phyloP scores from a whole-genome alignment of 2,113 vertebrate species.

The Phyllopteryx taeniolatus region DNA sequence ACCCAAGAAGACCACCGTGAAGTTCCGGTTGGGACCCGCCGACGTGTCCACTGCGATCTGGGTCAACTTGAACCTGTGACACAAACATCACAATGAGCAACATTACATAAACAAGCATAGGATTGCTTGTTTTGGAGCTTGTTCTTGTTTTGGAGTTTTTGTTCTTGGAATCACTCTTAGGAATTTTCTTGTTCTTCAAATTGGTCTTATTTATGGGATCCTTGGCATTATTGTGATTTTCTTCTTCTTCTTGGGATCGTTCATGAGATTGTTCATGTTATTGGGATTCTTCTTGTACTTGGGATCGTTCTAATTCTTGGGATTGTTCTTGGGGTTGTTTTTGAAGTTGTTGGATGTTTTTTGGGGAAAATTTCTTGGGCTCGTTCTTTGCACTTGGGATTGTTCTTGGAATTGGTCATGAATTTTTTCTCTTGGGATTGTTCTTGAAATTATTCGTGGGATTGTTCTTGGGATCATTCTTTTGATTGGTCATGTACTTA shows the following conservation, averaged over 20 bases:
- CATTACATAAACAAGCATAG: neutral
- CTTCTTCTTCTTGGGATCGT: neutral
- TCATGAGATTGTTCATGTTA: neutral
- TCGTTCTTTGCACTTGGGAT: no score
- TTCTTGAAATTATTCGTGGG: no score
- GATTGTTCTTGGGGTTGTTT: no score
- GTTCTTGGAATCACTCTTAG: neutral
- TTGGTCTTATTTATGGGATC: no score
- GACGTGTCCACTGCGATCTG: constrained; percentile 83
- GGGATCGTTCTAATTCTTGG: no score
- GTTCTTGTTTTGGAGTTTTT: constrained; percentile 5
- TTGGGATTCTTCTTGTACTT: neutral
- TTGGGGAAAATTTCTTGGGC: no score
- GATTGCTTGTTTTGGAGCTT: neutral
- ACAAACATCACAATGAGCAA: neutral
- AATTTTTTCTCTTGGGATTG: no score
- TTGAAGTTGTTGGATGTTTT: neutral
- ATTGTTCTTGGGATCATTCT: no score
- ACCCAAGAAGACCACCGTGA: constrained; percentile 87
- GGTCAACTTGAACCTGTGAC: constrained; percentile 80
- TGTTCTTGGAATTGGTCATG: no score
- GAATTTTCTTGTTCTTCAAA: no score
- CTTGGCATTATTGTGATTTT: no score
- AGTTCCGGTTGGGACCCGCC: constrained; percentile 79
- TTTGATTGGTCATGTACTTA: neutral